phyloP scores from a whole-genome alignment of 2,113 vertebrate genomes.

The Thamnaconus septentrionalis region DNA sequence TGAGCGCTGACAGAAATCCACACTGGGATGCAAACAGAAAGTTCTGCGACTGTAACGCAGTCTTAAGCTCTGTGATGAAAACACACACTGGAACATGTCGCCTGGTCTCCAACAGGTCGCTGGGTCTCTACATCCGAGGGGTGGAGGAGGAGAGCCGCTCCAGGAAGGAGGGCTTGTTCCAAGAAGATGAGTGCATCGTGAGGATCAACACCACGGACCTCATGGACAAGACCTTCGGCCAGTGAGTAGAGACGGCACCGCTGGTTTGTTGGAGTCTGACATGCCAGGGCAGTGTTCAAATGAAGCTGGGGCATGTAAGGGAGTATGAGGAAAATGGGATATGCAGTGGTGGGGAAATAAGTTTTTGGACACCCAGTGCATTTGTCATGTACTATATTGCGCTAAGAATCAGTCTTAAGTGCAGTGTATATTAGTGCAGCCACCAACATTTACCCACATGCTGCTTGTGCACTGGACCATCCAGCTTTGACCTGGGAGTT shows the following conservation, averaged over 20 bases:
- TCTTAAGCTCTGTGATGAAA: background rate
- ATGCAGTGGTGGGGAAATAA: too few relatives aligned
- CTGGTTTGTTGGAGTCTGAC: too few relatives aligned
- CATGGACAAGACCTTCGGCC: slow-evolving; percentile 90
- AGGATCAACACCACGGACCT: slow-evolving; percentile 90
- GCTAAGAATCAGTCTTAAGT: too few relatives aligned
- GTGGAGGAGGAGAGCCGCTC: slow-evolving; percentile 93
- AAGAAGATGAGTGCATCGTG: slow-evolving; percentile 92
- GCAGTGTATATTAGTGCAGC: too few relatives aligned
- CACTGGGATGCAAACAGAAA: background rate
- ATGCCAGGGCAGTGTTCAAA: too few relatives aligned
- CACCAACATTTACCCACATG: too few relatives aligned
- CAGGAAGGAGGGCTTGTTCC: slow-evolving; percentile 85
- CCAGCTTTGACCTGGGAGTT: too few relatives aligned
- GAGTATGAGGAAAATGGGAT: too few relatives aligned
- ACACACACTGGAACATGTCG: background rate
- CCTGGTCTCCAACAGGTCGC: slow-evolving; percentile 70
- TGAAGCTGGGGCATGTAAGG: too few relatives aligned
- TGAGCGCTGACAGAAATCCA: background rate
- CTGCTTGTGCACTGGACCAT: too few relatives aligned
- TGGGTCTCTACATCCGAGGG: slow-evolving; percentile 89
- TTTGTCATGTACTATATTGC: too few relatives aligned
- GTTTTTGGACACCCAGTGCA: too few relatives aligned
- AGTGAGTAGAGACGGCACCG: slow-evolving; percentile 77
- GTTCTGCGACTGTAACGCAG: background rate